Evolutionary conservation across 2,888 invertebrate species (phyloP).

Genomic region (Acanthoscelides obtectus): DNA sequence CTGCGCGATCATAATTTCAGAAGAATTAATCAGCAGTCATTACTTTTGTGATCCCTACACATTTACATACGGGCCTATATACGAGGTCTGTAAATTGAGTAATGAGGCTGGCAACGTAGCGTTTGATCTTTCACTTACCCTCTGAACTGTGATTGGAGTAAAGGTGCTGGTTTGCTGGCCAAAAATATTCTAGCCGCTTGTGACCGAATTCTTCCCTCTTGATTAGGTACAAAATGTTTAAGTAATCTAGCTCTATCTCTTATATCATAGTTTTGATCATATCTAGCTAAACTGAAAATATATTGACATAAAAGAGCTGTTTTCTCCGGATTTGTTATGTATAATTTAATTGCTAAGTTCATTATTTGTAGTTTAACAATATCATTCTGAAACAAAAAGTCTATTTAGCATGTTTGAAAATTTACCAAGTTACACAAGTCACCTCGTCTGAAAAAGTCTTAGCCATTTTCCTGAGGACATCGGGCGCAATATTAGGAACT

Average conservation of each 20-base stretch:
- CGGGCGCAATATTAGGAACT: slow-evolving; percentile 83
- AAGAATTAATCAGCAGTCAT: no score
- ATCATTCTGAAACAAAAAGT: slow-evolving; percentile 65
- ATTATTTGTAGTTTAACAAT: slow-evolving; percentile 94
- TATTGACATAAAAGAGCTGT: slow-evolving; percentile 86
- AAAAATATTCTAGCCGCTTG: slow-evolving; percentile 82
- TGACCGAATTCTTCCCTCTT: slow-evolving; percentile 49
- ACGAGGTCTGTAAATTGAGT: no score
- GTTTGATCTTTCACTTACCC: no score
- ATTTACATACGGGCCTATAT: no score
- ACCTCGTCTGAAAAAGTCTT: slow-evolving; percentile 82
- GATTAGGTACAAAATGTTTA: slow-evolving; percentile 67
- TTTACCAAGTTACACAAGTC: slow-evolving; percentile 20
- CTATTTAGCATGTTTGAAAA: no score
- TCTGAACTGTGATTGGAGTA: slow-evolving; percentile 78
- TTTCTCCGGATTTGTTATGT: slow-evolving; percentile 80
- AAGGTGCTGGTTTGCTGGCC: slow-evolving; percentile 90
- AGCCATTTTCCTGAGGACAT: slow-evolving; percentile 83
- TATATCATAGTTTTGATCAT: slow-evolving; percentile 97
- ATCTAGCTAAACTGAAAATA: slow-evolving; percentile 89
- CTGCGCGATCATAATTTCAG: no score
- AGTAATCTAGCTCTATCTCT: slow-evolving; percentile 91
- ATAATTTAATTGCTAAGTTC: slow-evolving; percentile 91
- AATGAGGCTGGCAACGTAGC: no score
- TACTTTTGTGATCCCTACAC: no score